phyloP scores from a whole-genome alignment of 1,140 invertebrate species.

The Drosophila tani region DNA sequence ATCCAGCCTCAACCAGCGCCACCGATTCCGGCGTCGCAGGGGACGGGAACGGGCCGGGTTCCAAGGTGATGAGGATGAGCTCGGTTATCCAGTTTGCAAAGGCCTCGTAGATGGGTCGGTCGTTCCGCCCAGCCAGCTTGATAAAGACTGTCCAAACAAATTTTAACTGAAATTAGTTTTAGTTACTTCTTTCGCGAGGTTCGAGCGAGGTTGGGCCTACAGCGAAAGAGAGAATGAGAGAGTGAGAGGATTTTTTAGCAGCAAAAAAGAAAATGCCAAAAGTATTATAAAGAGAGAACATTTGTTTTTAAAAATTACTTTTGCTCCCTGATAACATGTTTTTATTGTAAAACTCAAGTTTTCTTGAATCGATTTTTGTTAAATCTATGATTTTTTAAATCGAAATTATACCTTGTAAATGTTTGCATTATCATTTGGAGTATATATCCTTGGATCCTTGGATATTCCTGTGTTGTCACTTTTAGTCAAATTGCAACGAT shows the following conservation, averaged over 20 bases:
- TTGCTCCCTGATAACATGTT: constrained; percentile 14
- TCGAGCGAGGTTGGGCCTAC: constrained; percentile 7
- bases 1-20: constrained; percentile 22
- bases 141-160: constrained; percentile 75
- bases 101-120: constrained; percentile 87
- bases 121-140: constrained; percentile 56
- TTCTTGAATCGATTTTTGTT: constrained; percentile 53
- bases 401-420: constrained; percentile 27
- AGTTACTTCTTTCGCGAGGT: constrained; percentile 43
- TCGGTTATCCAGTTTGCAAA: constrained; percentile 93
- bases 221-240: constrained; percentile 18
- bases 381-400: constrained; percentile 44
- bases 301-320: constrained; percentile 52
- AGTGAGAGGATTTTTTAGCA: constrained; percentile 35
- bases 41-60: constrained; percentile 21
- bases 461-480: constrained; percentile 46
- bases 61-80: constrained; percentile 87
- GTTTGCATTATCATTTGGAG: constrained; percentile 27
- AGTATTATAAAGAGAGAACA: constrained; percentile 72
- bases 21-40: constrained; percentile 13
- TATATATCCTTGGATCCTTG: neutral
- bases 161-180: constrained; percentile 75
- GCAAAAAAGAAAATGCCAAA: constrained; percentile 73
- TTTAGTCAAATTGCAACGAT: constrained; percentile 54
- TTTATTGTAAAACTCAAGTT: constrained; percentile 16